Evolutionary conservation across 53 echinoderm and acorn worm species (phyloP).

Genomic region (Apostichopus leukothele): DNA sequence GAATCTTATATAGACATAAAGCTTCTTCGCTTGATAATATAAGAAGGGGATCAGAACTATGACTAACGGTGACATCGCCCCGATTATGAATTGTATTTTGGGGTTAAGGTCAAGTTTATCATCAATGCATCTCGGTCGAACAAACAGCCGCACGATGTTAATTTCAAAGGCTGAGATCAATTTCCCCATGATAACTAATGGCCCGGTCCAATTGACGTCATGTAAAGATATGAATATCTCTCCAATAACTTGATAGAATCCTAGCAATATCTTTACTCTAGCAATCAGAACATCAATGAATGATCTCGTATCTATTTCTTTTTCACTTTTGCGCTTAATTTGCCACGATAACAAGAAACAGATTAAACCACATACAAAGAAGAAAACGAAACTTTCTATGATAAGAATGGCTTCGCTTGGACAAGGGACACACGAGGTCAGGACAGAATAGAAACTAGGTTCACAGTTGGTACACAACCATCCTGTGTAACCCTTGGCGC

Average conservation of each 20-base stretch:
- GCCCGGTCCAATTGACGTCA: slow-evolving; percentile 31
- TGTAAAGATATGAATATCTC: slow-evolving; percentile 20
- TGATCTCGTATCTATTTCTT: background rate
- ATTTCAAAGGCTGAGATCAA: slow-evolving; percentile 22
- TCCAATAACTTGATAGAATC: slow-evolving; percentile 40
- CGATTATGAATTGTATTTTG: slow-evolving; percentile 22
- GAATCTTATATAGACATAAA: background rate
- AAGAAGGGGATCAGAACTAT: slow-evolving; percentile 8
- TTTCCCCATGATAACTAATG: slow-evolving; percentile 1
- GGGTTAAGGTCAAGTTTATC: background rate
- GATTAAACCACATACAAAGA: background rate
- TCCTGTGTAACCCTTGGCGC: slow-evolving; percentile 13
- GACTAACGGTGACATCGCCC: background rate
- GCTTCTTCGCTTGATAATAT: background rate
- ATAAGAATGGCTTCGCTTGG: background rate
- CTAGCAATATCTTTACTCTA: slow-evolving; percentile 26
- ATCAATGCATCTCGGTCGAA: slow-evolving; percentile 13
- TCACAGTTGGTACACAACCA: slow-evolving; percentile 28
- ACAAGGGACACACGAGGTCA: slow-evolving; percentile 13
- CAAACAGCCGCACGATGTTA: slow-evolving; percentile 20
- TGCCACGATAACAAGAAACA: slow-evolving; percentile 14
- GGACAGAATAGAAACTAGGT: background rate
- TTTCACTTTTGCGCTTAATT: background rate
- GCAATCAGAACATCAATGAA: slow-evolving; percentile 21
- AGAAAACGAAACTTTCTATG: background rate